Conservation (phyloP, 1,140 invertebrate species). For the Chionoecetes opilio region DNA sequence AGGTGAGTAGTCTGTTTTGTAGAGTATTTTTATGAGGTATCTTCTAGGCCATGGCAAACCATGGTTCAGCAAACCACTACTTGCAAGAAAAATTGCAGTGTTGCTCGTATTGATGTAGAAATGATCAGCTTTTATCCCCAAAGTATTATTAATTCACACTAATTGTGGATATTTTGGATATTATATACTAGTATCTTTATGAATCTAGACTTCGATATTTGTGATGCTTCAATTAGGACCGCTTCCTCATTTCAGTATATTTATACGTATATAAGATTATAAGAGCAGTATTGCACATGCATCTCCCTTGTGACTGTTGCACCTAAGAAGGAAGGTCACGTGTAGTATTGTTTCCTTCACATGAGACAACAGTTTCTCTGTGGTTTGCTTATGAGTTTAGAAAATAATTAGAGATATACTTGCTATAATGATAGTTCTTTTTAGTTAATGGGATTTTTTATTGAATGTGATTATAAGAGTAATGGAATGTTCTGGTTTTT, state of each 20-base stretch:
- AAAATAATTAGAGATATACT: too few species aligned
- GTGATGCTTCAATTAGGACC: too few species aligned
- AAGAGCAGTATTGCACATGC: neutral
- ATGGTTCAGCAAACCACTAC: constrained; percentile 14
- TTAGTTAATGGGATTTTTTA: too few species aligned
- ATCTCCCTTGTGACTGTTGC: neutral
- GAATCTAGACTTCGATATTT: too few species aligned
- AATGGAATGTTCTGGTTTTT: too few species aligned
- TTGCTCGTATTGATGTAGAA: neutral
- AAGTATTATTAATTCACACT: neutral
- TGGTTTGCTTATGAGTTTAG: too few species aligned
- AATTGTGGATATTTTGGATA: neutral
- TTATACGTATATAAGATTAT: too few species aligned
- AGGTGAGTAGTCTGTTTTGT: constrained; percentile 19
- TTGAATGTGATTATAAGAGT: too few species aligned
- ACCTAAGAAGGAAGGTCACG: neutral
- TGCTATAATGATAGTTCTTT: too few species aligned
- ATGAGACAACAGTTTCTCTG: neutral
- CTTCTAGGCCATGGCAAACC: neutral
- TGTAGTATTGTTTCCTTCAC: neutral
- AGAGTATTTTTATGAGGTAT: constrained; percentile 34
- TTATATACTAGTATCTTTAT: too few species aligned
- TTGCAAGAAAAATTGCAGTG: neutral
- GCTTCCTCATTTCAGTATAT: too few species aligned
- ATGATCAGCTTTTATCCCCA: too few species aligned